phyloP scores from a whole-genome alignment of 92 coral and sea anemone genomes.

The Epizoanthus rinbou region DNA sequence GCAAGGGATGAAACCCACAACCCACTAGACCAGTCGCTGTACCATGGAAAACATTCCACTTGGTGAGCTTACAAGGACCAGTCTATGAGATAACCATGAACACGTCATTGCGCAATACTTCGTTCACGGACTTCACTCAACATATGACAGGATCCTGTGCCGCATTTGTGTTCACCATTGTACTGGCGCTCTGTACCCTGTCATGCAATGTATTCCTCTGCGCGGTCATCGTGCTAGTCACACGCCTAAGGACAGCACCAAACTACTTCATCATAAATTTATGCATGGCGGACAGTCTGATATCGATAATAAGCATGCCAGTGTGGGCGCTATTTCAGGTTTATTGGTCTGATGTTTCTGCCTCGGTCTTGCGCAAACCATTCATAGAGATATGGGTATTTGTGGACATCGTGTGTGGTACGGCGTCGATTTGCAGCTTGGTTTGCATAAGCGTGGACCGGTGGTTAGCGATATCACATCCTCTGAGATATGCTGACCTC shows the following conservation, averaged over 20 bases:
- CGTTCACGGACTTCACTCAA: not conserved
- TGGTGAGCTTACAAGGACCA: too few relatives aligned
- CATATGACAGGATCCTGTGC: not conserved
- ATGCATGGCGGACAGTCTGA: slow-evolving; percentile 3
- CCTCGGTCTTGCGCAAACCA: not conserved
- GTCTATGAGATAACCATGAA: not conserved
- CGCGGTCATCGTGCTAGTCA: not conserved
- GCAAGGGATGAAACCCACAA: too few relatives aligned
- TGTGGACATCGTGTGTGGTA: slow-evolving; percentile 17
- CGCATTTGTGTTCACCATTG: not conserved
- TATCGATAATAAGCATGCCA: slow-evolving; percentile 11
- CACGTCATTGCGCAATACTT: not conserved
- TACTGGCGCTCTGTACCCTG: not conserved
- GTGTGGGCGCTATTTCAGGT: slow-evolving; percentile 14
- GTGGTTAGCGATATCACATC: not conserved
- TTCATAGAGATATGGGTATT: slow-evolving; percentile 15
- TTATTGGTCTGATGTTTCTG: not conserved
- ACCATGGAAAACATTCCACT: too few relatives aligned
- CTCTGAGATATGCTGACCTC: not conserved
- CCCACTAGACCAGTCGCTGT: too few relatives aligned
- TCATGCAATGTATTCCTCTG: slow-evolving; percentile 9
- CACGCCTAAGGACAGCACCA: slow-evolving; percentile 13
- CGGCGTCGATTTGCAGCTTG: slow-evolving; percentile 13
- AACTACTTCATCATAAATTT: slow-evolving; percentile 22
- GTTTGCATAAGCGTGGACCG: slow-evolving; percentile 24